These are phyloP conservation scores for Notothenia coriiceps DNA, from an alignment of 2,113 vertebrate genomes.

Conservation along the genomic window DNA sequence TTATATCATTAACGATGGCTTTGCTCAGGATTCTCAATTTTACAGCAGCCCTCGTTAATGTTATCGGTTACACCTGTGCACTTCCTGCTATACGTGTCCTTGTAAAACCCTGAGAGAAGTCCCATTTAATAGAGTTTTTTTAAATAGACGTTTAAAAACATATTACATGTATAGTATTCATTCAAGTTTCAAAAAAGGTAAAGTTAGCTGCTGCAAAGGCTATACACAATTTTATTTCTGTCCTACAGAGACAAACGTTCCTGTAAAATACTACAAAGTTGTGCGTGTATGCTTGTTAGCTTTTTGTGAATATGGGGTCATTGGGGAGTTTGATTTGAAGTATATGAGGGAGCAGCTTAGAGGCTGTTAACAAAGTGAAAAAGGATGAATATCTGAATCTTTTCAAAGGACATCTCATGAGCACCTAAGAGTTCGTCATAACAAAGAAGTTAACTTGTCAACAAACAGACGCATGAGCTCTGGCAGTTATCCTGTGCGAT, in stretches of 20 bases:
- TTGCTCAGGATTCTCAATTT: background rate
- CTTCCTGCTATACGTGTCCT: background rate
- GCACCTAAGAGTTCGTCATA: background rate
- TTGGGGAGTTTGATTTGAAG: conserved; percentile 33
- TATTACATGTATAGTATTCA: background rate
- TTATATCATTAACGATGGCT: background rate
- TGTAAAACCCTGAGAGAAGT: background rate
- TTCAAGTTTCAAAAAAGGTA: background rate
- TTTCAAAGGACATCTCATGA: too few relatives aligned
- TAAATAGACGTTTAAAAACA: background rate
- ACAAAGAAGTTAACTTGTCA: conserved; percentile 18
- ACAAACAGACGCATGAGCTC: conserved; percentile 8
- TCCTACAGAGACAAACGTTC: background rate
- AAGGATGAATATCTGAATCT: conserved; percentile 61
- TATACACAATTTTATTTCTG: background rate
- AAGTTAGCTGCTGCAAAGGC: background rate
- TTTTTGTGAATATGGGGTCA: background rate
- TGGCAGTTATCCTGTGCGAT: conserved; percentile 2
- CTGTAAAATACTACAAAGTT: background rate
- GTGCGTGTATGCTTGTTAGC: conserved; percentile 1
- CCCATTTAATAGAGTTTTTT: background rate
- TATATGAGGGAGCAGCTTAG: conserved; percentile 7
- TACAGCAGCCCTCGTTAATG: background rate
- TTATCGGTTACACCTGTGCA: background rate
- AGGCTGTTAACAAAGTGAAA: conserved; percentile 1